phyloP scores from a whole-genome alignment of 2,797 vertebrate genomes.

The Fundulus diaphanus region DNA sequence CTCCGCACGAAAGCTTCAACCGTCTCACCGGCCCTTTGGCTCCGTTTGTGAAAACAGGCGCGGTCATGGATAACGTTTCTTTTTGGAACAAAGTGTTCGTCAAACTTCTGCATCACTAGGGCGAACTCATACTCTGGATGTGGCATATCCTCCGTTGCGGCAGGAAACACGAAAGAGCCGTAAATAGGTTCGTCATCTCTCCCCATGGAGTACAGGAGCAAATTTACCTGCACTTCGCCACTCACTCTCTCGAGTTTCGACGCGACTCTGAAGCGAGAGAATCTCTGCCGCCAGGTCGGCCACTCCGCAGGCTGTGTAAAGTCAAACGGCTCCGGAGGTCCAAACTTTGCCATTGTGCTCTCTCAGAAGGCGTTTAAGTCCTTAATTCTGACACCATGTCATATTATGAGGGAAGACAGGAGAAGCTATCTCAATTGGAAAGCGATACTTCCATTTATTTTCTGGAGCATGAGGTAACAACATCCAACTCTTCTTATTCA shows the following conservation, averaged over 20 bases:
- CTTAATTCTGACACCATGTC: neutral
- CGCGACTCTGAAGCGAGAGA: neutral
- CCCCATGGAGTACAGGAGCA: too few species aligned
- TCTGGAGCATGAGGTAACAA: too few species aligned
- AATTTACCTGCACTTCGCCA: too few species aligned
- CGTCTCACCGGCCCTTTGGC: neutral
- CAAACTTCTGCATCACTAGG: neutral
- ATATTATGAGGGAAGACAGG: neutral
- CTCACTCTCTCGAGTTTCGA: too few species aligned
- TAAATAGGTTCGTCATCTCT: too few species aligned
- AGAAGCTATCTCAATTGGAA: neutral
- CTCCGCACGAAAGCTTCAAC: neutral
- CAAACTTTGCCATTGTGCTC: neutral
- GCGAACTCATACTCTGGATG: too few species aligned
- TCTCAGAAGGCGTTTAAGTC: neutral
- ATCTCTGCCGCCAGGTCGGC: neutral
- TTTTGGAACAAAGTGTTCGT: neutral
- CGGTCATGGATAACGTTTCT: neutral
- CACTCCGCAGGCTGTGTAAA: neutral
- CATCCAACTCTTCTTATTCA: too few species aligned
- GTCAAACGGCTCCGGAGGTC: neutral
- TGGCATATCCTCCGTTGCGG: too few species aligned
- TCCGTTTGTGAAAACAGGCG: slow-evolving; percentile 7
- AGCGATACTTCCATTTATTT: neutral
- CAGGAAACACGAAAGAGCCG: too few species aligned